Base-by-base conservation (phyloP, 2,888 invertebrate species). In the Kryphioiulus occultus region DNA sequence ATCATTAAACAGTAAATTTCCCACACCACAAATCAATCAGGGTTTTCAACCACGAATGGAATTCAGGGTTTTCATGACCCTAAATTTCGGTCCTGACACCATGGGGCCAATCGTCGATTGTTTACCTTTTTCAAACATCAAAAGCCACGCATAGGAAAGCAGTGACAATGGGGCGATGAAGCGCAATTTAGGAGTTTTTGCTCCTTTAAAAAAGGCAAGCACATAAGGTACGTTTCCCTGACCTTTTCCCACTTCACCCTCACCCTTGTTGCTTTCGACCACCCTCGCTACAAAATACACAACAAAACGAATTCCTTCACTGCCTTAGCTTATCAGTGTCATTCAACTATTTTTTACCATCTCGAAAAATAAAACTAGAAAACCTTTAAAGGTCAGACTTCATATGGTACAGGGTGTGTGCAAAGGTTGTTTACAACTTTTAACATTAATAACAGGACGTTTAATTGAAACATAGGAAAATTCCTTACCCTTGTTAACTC, bases 241-340 rank as follows among this genome's bases (percentile, higher is more conserved):
- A 68, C 68, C 68, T 68, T 68, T 68, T 68, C 68, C 68, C 10
- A 68, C 68, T 68, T 68, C 68, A 68, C 68, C 68, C 68, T 68
- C 68, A 68, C 68, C 68, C 68, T 68, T 26, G 68, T 68, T 68
- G 22, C 26, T 9, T 68, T 4, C 68, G 68, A 68, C 68, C 68
- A 68, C 68, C 68, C 26, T 68, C 68, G 68, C 68, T 68, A 68
- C 68, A 68, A 68, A 68, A 68, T 68, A 68, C 68, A 68, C 68
- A 68, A 68, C 68, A n/a, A 68, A 68, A 68, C 68, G 22, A 68
- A 68, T 68, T 68, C 68, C 68, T 68, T 68, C 22, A 26, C n/a
- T n/a, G n/a, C n/a, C 68, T 68, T 26, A 68, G 26, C 9, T 68
- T 22, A 26, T 68, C 26, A 68, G 68, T 68, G 68, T 68, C 68